Evolutionary conservation across 2,113 vertebrate species (phyloP).

Genomic region (Australoheros scitulus): DNA sequence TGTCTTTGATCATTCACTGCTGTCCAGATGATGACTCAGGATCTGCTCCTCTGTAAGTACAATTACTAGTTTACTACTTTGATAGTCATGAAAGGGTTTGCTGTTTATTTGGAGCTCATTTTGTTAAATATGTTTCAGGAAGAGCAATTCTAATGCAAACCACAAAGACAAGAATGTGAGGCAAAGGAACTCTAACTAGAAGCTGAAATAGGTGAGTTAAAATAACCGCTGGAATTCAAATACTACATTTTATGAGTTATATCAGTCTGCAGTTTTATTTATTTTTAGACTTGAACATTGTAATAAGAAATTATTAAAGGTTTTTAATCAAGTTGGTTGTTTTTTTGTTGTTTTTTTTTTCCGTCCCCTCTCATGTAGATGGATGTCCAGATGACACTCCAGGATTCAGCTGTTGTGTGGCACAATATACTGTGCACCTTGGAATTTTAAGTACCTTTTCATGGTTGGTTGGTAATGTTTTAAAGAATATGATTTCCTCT

Average conservation of each 20-base stretch:
- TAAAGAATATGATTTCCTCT: constrained; percentile 56
- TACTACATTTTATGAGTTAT: neutral
- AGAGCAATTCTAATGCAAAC: constrained; percentile 87
- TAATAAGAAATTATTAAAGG: too few species aligned
- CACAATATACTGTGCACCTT: constrained; percentile 69
- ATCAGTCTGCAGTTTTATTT: neutral
- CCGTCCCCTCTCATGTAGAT: neutral
- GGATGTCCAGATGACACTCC: constrained; percentile 55
- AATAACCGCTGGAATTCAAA: neutral
- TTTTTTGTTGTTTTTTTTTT: neutral
- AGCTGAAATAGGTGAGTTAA: constrained; percentile 53
- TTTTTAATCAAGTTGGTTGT: neutral
- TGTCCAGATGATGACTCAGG: constrained; percentile 91
- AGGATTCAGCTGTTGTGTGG: constrained; percentile 56
- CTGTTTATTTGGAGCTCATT: neutral
- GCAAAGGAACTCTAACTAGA: constrained; percentile 91
- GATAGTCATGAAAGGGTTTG: neutral
- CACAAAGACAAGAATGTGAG: constrained; percentile 92
- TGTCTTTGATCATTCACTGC: constrained; percentile 12
- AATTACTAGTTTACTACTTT: neutral
- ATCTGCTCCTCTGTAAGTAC: constrained; percentile 93
- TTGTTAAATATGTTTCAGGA: constrained; percentile 78
- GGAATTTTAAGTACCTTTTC: constrained; percentile 62
- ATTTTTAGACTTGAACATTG: too few species aligned
- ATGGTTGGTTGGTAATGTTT: constrained; percentile 74